These are phyloP conservation scores for Pteropus alecto DNA, from an alignment of 2,113 vertebrate species.

Conservation along the genomic window DNA sequence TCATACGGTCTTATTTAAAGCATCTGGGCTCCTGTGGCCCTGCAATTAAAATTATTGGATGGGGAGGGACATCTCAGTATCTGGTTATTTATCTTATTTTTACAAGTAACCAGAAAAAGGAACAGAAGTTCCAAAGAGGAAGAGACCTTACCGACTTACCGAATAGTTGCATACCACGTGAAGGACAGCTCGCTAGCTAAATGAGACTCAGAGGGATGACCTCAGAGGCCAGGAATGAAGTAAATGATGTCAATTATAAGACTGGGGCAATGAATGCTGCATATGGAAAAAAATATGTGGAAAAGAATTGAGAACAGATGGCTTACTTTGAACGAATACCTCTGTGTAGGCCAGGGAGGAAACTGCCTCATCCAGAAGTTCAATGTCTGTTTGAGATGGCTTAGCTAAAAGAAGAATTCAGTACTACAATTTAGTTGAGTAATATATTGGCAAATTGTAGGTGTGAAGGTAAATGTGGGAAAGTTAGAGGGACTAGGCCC, in stretches of 20 bases:
- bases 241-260: background rate
- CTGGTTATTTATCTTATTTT: conserved; percentile 12
- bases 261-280: background rate
- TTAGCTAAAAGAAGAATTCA: conserved; percentile 35
- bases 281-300: background rate
- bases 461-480: conserved; percentile 20
- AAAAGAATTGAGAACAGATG: conserved; percentile 41
- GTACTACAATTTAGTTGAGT: background rate
- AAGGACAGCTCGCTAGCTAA: background rate
- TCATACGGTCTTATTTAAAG: background rate
- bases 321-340: background rate
- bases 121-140: background rate
- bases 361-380: background rate
- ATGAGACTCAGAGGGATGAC: background rate
- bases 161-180: background rate
- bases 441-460: background rate
- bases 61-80: background rate
- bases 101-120: background rate
- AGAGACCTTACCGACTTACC: background rate
- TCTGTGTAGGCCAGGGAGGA: background rate
- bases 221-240: background rate
- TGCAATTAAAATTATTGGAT: background rate
- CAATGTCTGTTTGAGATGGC: background rate
- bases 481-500: background rate
- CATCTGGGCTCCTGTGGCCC: background rate